These are phyloP conservation scores for Tricholauxania praeusta DNA, from an alignment of 2,888 invertebrate genomes.

Conservation along the genomic window DNA sequence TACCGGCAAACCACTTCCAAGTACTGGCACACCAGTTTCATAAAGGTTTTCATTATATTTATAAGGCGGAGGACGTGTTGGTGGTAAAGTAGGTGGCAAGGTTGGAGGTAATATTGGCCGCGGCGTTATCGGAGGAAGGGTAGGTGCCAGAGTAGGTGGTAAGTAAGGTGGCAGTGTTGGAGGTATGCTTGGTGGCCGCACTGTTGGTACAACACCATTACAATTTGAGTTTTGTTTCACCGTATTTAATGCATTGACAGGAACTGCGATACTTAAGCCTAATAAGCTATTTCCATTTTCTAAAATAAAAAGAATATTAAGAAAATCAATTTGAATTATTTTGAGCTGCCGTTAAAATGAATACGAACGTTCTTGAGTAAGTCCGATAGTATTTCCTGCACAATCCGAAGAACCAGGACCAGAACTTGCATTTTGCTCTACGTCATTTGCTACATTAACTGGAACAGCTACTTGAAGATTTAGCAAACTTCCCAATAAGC, in stretches of 20 bases:
- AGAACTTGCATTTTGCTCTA: not conserved
- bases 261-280: not conserved
- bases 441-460: too few relatives aligned
- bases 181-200: conserved; percentile 27
- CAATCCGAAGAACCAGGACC: not conserved
- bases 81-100: not conserved
- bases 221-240: not conserved
- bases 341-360: too few relatives aligned
- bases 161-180: conserved; percentile 24
- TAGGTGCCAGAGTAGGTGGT: conserved; percentile 27
- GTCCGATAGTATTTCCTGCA: not conserved
- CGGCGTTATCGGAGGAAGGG: conserved; percentile 13
- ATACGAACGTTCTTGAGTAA: conserved; percentile 17
- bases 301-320: too few relatives aligned
- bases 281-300: not conserved
- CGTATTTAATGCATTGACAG: not conserved
- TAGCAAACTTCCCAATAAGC: too few relatives aligned
- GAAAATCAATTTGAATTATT: too few relatives aligned
- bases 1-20: too few relatives aligned
- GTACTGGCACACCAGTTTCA: too few relatives aligned
- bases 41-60: too few relatives aligned
- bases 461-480: not conserved
- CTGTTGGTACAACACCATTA: conserved; percentile 18
- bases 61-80: not conserved
- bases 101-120: too few relatives aligned